phyloP scores from a whole-genome alignment of 2,113 vertebrate genomes.

The Daubentonia madagascariensis region DNA sequence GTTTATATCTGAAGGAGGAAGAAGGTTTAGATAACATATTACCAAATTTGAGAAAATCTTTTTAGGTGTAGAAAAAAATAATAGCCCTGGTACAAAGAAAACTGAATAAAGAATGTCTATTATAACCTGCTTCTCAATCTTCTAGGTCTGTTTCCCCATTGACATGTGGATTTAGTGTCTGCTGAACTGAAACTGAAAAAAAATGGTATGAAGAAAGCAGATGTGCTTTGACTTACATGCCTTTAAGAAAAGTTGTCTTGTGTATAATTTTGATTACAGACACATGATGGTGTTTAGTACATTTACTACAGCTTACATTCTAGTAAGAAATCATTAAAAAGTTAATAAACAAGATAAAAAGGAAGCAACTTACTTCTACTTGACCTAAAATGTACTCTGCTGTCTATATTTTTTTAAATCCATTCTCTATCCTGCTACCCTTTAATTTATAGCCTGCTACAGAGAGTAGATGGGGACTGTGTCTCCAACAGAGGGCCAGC shows the following conservation, averaged over 20 bases:
- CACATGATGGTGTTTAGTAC: background rate
- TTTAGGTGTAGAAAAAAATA: background rate
- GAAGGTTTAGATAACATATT: background rate
- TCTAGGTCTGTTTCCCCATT: background rate
- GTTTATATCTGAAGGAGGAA: background rate
- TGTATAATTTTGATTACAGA: slow-evolving; percentile 49
- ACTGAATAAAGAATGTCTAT: background rate
- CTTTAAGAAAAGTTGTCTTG: background rate
- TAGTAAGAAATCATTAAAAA: background rate
- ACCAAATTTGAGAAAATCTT: slow-evolving; percentile 22
- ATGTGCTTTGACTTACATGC: background rate
- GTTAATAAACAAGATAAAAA: background rate
- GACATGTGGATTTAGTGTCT: background rate
- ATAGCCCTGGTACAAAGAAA: background rate
- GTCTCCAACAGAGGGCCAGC: background rate
- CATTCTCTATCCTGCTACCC: background rate
- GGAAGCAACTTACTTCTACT: background rate
- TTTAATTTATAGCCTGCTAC: background rate
- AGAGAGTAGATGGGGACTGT: background rate
- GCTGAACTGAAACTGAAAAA: slow-evolving; percentile 22
- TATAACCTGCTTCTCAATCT: background rate
- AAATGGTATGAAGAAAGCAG: background rate
- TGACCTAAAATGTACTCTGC: background rate
- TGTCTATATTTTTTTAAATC: background rate
- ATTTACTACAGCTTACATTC: background rate